phyloP scores from a whole-genome alignment of 2,113 vertebrate genomes.

The Cichladusa arquata region DNA sequence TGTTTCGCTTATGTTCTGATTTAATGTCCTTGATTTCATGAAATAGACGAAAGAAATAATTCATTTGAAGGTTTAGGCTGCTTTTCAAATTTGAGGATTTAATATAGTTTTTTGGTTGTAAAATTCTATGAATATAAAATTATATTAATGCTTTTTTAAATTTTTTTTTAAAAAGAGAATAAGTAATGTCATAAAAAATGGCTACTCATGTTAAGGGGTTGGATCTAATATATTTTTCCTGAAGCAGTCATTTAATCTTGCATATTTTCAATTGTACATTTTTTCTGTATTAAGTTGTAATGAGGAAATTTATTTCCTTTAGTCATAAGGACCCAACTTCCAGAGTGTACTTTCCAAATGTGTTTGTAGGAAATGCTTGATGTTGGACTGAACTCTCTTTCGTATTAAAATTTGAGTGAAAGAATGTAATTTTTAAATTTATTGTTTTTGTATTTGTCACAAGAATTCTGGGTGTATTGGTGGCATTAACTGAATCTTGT shows the following conservation, averaged over 20 bases:
- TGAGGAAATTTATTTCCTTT: background rate
- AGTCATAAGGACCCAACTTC: background rate
- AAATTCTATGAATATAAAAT: background rate
- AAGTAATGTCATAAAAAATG: rapidly evolving
- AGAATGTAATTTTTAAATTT: rapidly evolving
- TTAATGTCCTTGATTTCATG: background rate
- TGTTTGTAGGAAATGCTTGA: background rate
- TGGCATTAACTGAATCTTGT: background rate
- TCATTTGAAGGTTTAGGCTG: background rate
- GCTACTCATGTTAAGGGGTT: background rate
- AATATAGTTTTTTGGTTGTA: background rate
- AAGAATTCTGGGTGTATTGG: background rate
- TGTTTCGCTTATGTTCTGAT: background rate
- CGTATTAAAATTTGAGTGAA: background rate
- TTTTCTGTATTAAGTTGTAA: background rate
- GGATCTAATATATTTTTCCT: background rate
- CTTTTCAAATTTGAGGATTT: background rate
- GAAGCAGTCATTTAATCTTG: background rate
- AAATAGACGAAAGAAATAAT: background rate
- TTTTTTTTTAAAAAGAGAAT: background rate
- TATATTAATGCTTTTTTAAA: background rate
- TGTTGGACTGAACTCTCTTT: background rate
- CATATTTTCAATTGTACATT: background rate
- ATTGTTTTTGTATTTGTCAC: background rate
- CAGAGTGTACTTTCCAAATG: rapidly evolving